A percentile compares a stretch with the other conserved stretches of the same genome.
Evolutionary conservation across 2,113 vertebrate species (phyloP).

Genomic region (Podocnemis expansa): DNA sequence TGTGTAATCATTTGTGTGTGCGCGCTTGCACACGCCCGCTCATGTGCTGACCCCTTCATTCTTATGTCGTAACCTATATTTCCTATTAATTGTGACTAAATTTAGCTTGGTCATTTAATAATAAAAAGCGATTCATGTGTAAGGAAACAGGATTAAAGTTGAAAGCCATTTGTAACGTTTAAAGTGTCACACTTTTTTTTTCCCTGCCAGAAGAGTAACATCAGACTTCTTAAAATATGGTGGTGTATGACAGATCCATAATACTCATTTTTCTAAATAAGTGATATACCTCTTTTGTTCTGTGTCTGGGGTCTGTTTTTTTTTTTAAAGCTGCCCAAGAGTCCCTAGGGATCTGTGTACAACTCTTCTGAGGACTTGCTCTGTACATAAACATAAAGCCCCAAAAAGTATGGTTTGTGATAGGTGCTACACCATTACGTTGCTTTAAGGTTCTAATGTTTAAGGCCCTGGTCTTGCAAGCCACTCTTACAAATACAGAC

Average conservation of each 20-base stretch:
- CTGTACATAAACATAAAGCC: background rate
- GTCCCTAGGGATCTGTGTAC: background rate
- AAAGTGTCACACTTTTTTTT: background rate
- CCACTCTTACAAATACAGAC: fast-evolving
- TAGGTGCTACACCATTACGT: background rate
- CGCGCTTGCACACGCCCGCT: background rate
- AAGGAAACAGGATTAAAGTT: background rate
- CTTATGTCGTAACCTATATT: background rate
- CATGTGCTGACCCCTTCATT: background rate
- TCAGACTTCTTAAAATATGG: background rate
- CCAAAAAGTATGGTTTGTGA: background rate
- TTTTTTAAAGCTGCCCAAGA: background rate
- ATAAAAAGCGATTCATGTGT: background rate
- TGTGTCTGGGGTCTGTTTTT: background rate
- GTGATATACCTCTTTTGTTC: background rate
- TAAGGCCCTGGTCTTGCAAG: background rate
- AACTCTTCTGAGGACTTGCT: fast-evolving
- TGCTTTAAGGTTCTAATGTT: background rate
- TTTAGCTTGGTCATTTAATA: background rate
- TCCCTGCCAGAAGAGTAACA: fast-evolving
- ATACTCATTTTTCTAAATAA: background rate
- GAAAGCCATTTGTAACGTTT: background rate
- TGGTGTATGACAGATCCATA: background rate
- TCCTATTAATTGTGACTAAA: background rate
- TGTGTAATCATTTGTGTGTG: background rate